phyloP scores from a whole-genome alignment of 2,113 vertebrate genomes.

The Strix uralensis region DNA sequence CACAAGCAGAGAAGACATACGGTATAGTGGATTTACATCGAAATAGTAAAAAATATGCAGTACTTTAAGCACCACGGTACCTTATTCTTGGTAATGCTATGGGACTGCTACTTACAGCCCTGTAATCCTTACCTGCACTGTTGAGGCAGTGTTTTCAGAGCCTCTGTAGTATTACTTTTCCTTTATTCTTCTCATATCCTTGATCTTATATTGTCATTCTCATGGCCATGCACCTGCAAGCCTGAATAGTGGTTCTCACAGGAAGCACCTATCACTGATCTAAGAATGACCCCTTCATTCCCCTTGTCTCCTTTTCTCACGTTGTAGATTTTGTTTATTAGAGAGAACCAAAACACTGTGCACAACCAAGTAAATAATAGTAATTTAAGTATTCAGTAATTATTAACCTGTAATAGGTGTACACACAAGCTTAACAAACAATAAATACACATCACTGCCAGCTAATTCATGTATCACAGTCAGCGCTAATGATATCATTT shows the following conservation, averaged over 20 bases:
- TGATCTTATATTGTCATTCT: not conserved
- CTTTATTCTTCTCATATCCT: not conserved
- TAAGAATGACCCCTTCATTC: not conserved
- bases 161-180: not conserved
- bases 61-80: not conserved
- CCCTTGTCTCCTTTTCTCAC: not conserved
- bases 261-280: not conserved
- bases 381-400: not conserved
- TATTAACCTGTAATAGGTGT: not conserved
- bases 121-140: not conserved
- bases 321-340: not conserved
- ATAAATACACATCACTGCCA: not conserved
- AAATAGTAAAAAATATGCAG: not conserved
- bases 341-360: not conserved
- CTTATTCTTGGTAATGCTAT: not conserved
- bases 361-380: not conserved
- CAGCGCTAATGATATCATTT: rapidly evolving
- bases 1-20: not conserved
- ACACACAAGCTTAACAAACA: not conserved
- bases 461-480: not conserved
- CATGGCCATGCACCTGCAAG: not conserved
- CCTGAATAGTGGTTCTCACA: not conserved
- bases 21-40: not conserved
- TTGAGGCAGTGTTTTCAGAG: not conserved
- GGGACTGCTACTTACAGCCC: not conserved